Evolutionary conservation across 2,888 invertebrate species (phyloP).

Genomic region (Ophioninae sp.): DNA sequence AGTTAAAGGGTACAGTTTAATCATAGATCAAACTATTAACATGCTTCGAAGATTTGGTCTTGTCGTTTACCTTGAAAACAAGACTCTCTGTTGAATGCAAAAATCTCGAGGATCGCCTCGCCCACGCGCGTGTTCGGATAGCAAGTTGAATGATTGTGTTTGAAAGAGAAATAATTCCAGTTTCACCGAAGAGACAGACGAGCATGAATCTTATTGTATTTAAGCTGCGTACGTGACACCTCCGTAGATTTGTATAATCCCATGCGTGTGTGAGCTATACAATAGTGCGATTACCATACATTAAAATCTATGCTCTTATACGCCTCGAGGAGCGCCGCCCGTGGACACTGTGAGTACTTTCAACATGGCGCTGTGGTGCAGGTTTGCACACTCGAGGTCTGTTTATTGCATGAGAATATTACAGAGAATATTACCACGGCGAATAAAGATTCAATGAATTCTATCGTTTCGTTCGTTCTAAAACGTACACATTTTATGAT

Average conservation of each 20-base stretch:
- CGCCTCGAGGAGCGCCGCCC: not conserved
- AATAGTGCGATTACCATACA: constrained; percentile 56
- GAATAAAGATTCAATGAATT: no score
- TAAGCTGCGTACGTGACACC: constrained; percentile 7
- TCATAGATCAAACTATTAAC: not conserved
- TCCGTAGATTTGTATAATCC: constrained; percentile 31
- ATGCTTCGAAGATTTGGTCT: not conserved
- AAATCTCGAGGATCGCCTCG: not conserved
- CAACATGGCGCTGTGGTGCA: not conserved
- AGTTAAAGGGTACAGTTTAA: not conserved
- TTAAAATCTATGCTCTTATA: constrained; percentile 24
- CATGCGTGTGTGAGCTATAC: constrained; percentile 46
- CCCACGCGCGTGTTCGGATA: not conserved
- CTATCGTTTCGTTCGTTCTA: no score
- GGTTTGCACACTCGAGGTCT: not conserved
- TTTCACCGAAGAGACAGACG: not conserved
- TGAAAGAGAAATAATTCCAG: not conserved
- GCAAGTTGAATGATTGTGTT: not conserved
- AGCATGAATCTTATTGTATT: not conserved
- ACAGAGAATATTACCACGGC: no score
- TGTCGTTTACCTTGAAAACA: not conserved
- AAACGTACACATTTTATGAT: no score
- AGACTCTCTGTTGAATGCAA: not conserved
- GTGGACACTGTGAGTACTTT: constrained; percentile 21
- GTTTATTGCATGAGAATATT: not conserved